Evolutionary conservation across 2,113 vertebrate genomes (phyloP).

Genomic region (Anguilla rostrata): DNA sequence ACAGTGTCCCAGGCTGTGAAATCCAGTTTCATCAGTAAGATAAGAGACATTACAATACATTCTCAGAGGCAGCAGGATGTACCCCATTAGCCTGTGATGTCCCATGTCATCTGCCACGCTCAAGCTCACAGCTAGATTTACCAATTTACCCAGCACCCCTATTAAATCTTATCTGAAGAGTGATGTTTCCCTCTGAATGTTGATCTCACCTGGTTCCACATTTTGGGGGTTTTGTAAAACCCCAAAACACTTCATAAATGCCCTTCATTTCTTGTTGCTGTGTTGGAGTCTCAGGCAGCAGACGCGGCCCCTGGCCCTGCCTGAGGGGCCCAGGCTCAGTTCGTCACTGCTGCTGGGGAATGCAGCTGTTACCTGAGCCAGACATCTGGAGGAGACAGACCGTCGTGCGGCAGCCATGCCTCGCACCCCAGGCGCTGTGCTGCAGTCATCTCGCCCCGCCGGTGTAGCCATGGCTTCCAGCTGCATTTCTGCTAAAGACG

Average conservation of each 20-base stretch:
- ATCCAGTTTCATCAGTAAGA: no score
- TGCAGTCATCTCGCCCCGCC: background rate
- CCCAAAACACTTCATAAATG: background rate
- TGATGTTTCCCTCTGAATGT: background rate
- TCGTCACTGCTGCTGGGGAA: slow-evolving; percentile 33
- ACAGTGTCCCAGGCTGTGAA: no score
- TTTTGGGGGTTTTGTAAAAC: background rate
- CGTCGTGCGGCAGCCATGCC: slow-evolving; percentile 40
- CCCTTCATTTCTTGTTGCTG: background rate
- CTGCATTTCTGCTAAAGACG: background rate
- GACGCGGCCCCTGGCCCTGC: no score
- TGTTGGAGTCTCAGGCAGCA: background rate
- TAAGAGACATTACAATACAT: no score
- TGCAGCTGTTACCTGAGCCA: slow-evolving; percentile 64
- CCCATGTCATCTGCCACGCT: no score
- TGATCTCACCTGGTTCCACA: background rate
- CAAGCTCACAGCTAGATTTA: no score
- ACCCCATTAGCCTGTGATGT: no score
- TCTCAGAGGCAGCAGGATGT: no score
- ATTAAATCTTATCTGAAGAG: background rate
- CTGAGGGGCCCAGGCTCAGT: slow-evolving; percentile 38
- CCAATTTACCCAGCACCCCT: background rate
- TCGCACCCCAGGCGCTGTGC: background rate
- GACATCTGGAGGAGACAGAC: slow-evolving; percentile 49
- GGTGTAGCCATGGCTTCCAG: background rate